Evolutionary conservation across 2,113 vertebrate genomes (phyloP).

Genomic region (Nothocercus julius): DNA sequence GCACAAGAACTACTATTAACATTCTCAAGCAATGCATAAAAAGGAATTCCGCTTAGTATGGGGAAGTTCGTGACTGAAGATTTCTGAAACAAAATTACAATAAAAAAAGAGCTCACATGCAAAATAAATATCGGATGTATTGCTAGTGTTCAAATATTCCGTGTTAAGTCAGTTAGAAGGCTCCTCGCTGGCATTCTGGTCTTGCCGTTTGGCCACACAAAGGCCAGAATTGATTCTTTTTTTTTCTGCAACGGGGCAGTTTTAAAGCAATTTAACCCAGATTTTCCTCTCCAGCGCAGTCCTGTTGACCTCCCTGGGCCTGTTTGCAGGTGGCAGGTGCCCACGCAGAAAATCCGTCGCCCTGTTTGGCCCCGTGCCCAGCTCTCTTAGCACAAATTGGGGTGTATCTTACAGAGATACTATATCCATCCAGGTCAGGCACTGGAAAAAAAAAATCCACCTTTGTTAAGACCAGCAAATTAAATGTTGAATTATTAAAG

Average conservation of each 20-base stretch:
- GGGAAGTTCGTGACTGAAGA: neutral
- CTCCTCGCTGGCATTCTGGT: neutral
- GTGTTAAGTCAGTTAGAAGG: neutral
- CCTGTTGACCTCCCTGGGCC: neutral
- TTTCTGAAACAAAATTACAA: neutral
- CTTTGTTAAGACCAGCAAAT: slow-evolving; percentile 5
- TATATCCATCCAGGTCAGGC: slow-evolving; percentile 8
- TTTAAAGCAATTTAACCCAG: neutral
- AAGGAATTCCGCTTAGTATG: neutral
- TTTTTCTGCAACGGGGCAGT: neutral
- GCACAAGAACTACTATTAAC: neutral
- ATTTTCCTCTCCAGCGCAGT: neutral
- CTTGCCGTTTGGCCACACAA: neutral
- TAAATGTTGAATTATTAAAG: slow-evolving; percentile 49
- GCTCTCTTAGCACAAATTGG: neutral
- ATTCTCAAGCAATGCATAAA: neutral
- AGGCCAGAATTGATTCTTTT: neutral
- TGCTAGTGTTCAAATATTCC: neutral
- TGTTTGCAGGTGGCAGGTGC: neutral
- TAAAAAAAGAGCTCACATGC: neutral
- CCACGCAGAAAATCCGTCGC: neutral
- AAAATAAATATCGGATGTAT: neutral
- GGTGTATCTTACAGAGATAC: slow-evolving; percentile 20
- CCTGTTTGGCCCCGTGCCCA: neutral
- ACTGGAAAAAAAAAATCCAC: slow-evolving; percentile 2